phyloP scores from a whole-genome alignment of 2,888 invertebrate species.

The Seira ritae region DNA sequence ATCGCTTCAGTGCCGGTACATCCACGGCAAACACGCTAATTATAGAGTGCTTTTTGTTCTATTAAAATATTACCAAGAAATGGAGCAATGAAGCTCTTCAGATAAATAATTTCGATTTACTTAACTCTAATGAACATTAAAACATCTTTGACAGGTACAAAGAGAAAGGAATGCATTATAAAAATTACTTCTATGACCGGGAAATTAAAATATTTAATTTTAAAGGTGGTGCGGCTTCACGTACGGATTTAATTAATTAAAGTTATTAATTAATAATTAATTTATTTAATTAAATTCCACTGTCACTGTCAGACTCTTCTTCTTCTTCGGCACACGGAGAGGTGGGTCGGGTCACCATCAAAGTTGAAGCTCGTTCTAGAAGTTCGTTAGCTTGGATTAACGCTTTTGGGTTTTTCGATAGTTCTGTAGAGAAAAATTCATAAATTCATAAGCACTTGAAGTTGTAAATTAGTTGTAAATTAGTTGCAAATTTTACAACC shows the following conservation, averaged over 20 bases:
- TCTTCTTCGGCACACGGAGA: conserved; percentile 63
- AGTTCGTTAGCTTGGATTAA: conserved; percentile 69
- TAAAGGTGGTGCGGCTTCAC: neutral
- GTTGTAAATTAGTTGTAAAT: neutral
- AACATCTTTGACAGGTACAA: conserved; percentile 20
- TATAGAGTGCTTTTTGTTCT: too few species aligned
- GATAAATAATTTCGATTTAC: neutral
- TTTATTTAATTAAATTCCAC: conserved; percentile 59
- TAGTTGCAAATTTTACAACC: conserved; percentile 49
- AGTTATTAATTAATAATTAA: neutral
- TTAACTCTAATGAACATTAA: neutral
- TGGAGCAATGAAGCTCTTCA: too few species aligned
- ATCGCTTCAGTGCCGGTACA: too few species aligned
- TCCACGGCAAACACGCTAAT: too few species aligned
- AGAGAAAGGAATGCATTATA: conserved; percentile 7
- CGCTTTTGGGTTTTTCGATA: conserved; percentile 69
- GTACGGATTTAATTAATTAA: too few species aligned
- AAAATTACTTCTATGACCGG: neutral
- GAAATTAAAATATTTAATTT: neutral
- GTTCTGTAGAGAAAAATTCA: conserved; percentile 52
- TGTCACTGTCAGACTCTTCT: conserved; percentile 67
- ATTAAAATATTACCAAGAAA: too few species aligned
- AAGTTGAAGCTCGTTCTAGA: conserved; percentile 67
- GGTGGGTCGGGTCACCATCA: conserved; percentile 66
- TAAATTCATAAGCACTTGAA: neutral